Evolutionary conservation across 2,888 invertebrate species (phyloP).

Genomic region (Falcaria lacertinaria): DNA sequence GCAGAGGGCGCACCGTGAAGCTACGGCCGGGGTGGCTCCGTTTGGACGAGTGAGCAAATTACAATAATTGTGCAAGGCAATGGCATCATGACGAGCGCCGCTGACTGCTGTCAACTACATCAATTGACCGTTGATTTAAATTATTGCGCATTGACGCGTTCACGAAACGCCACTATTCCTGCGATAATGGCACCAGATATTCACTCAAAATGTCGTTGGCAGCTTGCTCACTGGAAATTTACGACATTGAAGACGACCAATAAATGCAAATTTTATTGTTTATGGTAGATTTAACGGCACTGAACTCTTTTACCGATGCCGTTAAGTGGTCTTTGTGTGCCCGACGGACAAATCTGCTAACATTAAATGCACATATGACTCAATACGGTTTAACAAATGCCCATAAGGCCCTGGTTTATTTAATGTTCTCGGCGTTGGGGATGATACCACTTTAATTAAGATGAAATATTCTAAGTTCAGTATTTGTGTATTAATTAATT

Average conservation of each 20-base stretch:
- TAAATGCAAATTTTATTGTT: constrained; percentile 80
- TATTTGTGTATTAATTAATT: too few species aligned
- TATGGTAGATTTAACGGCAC: constrained; percentile 74
- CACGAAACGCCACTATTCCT: constrained; percentile 56
- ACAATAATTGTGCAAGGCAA: constrained; percentile 60
- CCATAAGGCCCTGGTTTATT: background rate
- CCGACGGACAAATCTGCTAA: constrained; percentile 43
- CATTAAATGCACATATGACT: constrained; percentile 26
- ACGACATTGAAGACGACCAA: constrained; percentile 71
- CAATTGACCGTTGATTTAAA: constrained; percentile 74
- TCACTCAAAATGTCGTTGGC: constrained; percentile 74
- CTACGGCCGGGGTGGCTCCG: constrained; percentile 33
- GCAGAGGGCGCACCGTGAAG: constrained; percentile 17
- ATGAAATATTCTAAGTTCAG: too few species aligned
- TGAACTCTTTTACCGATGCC: constrained; percentile 72
- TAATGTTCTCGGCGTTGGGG: background rate
- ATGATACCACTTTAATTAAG: background rate
- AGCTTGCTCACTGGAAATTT: constrained; percentile 68
- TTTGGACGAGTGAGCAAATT: constrained; percentile 56
- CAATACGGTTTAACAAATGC: constrained; percentile 7
- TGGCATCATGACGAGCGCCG: constrained; percentile 38
- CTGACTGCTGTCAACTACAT: constrained; percentile 48
- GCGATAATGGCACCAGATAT: constrained; percentile 60
- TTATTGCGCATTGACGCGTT: constrained; percentile 61
- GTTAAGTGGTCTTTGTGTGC: constrained; percentile 59